phyloP scores from a whole-genome alignment of 35 echinoderm and acorn worm genomes.

The Ptychodera flava region DNA sequence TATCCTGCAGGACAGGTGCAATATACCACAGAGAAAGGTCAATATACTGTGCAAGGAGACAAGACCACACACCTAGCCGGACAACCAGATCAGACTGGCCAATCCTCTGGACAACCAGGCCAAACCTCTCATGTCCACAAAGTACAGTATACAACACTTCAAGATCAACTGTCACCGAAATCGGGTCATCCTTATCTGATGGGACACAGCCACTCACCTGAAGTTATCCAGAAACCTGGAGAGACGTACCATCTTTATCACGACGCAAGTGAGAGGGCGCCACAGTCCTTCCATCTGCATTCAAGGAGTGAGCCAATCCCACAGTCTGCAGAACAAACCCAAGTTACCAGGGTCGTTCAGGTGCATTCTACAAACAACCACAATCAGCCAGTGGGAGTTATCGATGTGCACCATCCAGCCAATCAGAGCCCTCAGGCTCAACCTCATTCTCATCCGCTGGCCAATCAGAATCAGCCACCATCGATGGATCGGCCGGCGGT shows the following conservation, averaged over 20 bases:
- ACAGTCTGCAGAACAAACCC: not conserved
- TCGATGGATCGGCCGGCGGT: not conserved
- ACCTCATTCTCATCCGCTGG: not conserved
- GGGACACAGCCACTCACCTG: not conserved
- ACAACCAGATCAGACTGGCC: not conserved
- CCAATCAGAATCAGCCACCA: not conserved
- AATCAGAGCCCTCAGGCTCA: not conserved
- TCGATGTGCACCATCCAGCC: not conserved
- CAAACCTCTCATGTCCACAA: not conserved
- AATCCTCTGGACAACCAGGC: not conserved
- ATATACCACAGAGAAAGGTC: no score
- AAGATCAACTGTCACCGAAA: not conserved
- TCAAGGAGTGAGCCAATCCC: no score
- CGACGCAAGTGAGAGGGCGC: no score
- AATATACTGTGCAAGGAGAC: not conserved
- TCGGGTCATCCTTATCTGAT: not conserved
- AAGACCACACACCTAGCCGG: not conserved
- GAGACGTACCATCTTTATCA: no score
- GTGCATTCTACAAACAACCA: not conserved
- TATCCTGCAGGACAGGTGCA: no score
- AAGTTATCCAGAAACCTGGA: no score
- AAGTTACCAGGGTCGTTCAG: not conserved
- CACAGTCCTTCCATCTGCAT: not conserved
- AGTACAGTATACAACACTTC: not conserved
- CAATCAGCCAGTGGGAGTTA: not conserved